These are phyloP conservation scores for Monodelphis domestica DNA, from an alignment of 2,797 vertebrate species.

Conservation along the genomic window DNA sequence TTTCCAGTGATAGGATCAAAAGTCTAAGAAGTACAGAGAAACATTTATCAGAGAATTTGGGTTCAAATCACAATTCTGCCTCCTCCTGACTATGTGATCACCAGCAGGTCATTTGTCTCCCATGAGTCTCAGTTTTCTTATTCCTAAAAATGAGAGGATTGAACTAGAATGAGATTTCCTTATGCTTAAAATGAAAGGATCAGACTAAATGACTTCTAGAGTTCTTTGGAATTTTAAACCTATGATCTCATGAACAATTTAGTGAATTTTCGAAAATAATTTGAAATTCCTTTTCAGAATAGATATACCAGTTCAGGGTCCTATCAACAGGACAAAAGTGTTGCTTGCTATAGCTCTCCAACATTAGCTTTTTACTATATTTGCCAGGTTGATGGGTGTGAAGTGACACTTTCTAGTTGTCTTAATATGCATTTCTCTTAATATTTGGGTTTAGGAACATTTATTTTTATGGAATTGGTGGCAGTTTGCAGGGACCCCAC, in stretches of 20 bases:
- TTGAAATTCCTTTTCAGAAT: background rate
- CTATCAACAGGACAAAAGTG: background rate
- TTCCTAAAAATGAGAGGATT: conserved; percentile 15
- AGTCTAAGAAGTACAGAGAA: background rate
- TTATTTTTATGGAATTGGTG: background rate
- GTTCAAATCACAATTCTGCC: background rate
- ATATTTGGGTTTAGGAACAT: background rate
- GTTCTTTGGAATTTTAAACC: background rate
- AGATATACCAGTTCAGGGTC: background rate
- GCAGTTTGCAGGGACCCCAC: background rate
- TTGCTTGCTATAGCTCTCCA: background rate
- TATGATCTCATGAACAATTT: background rate
- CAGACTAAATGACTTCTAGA: background rate
- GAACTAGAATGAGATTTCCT: background rate
- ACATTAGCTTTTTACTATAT: background rate
- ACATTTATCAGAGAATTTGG: background rate
- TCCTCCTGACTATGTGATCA: background rate
- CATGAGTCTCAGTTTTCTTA: conserved; percentile 29
- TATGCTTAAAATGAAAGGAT: background rate
- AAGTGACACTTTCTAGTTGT: background rate
- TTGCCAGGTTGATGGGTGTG: background rate
- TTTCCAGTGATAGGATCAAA: background rate
- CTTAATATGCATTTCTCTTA: background rate
- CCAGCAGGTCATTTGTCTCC: background rate
- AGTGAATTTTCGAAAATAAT: background rate